Base-by-base conservation (phyloP, 1,140 invertebrate species). In the Chlorops oryzae region DNA sequence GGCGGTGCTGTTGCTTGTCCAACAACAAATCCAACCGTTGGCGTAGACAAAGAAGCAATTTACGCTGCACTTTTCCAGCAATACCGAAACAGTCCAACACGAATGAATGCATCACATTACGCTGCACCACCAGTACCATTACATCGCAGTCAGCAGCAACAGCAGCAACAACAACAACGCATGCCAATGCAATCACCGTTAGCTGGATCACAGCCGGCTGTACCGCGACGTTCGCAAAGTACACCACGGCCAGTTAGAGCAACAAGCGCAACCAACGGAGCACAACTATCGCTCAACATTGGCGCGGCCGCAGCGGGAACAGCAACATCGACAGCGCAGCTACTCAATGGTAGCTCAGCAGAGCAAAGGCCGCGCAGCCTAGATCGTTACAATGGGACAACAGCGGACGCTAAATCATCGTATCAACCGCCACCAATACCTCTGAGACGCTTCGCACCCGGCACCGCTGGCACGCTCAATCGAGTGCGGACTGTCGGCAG, bases 21-120 rank as follows among this genome's bases (percentile, higher is more conserved):
- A 3, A 12, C 49, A 9, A 32, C 27, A 7, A 28, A 5, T n/a
- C 17, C 42, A 45, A 18, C 28, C 3, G 24, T 47, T n/a, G 51
- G 51, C 21, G 55, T 50, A 4, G 66, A 70, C 9, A 69, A 70
- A 41, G 66, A 70, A 21, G 50, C 62, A 2, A 44, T 70, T 1
- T 70, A 70, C 49, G 66, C 66, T 1, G 60, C 66, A 4, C 37
- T 70, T 5, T 67, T 66, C 45, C 65, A 70, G 37, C 66, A 70
- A 40, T 70, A 69, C 39, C 40, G 66, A 9, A 62, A 66, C 15
- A 70, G 66, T 40, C 63, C 66, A 35, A 66, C 65, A 9, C 37
- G 37, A 17, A 6, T 38, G 13, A 57, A 61, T 17, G 35, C 53
- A 7, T 22, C 34, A 27, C 15, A 23, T 13, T 17, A 28, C 9